These are phyloP conservation scores for Presbytis comata DNA, from an alignment of 2,797 vertebrate genomes.

Conservation along the genomic window DNA sequence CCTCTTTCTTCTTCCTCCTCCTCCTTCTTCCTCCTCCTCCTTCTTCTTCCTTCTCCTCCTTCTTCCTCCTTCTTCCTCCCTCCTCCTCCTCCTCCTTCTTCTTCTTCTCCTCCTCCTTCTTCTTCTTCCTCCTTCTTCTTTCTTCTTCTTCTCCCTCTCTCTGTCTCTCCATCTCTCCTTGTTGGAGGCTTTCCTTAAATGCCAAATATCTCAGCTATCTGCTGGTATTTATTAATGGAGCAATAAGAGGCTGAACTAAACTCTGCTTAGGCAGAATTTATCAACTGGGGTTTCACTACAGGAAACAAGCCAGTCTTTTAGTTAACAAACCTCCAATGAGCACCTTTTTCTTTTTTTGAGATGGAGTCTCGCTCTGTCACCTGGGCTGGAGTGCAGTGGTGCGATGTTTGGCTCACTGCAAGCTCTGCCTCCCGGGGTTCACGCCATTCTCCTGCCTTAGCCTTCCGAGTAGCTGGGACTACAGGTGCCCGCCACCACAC, in stretches of 20 bases:
- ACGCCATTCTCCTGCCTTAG: too few relatives aligned
- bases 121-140: not conserved
- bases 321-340: not conserved
- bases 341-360: not conserved
- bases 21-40: accelerated
- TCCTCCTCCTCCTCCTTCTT: too few relatives aligned
- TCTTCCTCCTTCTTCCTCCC: too few relatives aligned
- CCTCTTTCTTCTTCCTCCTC: accelerated
- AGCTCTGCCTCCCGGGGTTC: too few relatives aligned
- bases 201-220: not conserved
- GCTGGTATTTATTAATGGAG: not conserved
- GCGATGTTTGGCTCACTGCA: too few relatives aligned
- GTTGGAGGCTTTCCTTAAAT: not conserved
- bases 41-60: not conserved
- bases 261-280: not conserved
- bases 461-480: too few relatives aligned
- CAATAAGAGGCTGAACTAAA: not conserved
- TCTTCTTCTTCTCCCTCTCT: not conserved
- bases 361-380: too few relatives aligned
- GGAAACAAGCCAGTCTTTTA: not conserved
- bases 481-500: too few relatives aligned
- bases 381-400: too few relatives aligned
- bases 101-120: too few relatives aligned
- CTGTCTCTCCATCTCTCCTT: not conserved
- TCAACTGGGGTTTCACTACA: not conserved